A percentile compares a stretch with the other conserved stretches of the same genome.
Evolutionary conservation across 1,140 invertebrate genomes (phyloP).

Genomic region (Neoseiulus cucumeris): DNA sequence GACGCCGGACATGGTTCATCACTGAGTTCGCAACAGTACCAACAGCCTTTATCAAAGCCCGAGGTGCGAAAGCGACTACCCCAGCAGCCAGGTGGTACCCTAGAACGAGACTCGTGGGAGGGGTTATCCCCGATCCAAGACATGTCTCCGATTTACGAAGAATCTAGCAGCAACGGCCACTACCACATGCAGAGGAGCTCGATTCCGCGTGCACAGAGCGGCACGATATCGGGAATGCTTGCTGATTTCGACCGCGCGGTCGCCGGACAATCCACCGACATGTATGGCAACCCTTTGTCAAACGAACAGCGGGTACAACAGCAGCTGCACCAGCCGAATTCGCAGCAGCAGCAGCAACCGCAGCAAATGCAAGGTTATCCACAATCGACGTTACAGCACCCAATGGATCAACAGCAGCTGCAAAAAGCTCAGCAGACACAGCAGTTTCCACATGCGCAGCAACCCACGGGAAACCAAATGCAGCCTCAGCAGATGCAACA

Average conservation of each 20-base stretch:
- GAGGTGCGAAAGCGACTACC: conserved; percentile 9
- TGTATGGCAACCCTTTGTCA: conserved; percentile 14
- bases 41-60: neutral
- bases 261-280: conserved; percentile 13
- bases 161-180: conserved; percentile 9
- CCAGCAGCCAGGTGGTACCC: neutral
- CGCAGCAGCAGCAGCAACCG: neutral
- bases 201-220: conserved; percentile 21
- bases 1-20: no score
- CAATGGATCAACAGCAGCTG: neutral
- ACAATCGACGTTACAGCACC: neutral
- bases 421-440: neutral
- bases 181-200: neutral
- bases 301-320: neutral
- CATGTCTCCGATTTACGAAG: conserved; percentile 6
- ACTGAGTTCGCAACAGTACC: neutral
- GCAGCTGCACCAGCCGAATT: neutral
- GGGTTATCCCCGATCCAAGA: conserved; percentile 1
- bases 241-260: conserved; percentile 32
- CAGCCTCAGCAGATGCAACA: neutral
- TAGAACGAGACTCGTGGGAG: neutral
- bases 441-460: neutral
- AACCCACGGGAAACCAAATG: neutral
- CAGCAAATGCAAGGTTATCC: neutral
- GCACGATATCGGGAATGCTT: conserved; percentile 33